A percentile compares a stretch with the other conserved stretches of the same genome.
These are phyloP conservation scores for Intellagama lesueurii DNA, from an alignment of 2,797 vertebrate genomes.

Conservation along the genomic window DNA sequence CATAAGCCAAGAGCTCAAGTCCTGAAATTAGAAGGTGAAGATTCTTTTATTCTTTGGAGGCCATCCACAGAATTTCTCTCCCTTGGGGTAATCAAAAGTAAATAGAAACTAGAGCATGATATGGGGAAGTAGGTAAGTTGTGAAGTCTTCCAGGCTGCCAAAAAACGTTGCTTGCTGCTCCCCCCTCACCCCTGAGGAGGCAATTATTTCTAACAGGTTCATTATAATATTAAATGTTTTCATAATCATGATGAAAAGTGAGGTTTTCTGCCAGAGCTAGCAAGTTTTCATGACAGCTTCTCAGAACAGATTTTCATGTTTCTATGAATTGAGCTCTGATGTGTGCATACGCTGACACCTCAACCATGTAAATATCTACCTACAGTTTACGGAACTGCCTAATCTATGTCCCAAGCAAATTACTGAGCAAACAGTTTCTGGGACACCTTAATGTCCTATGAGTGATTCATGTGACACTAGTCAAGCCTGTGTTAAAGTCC, in stretches of 20 bases:
- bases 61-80: conserved; percentile 33
- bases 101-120: neutral
- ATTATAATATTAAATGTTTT: neutral
- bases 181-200: neutral
- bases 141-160: conserved; percentile 3
- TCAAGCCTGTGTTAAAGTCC: neutral
- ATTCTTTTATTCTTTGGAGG: conserved; percentile 41
- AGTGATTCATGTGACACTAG: neutral
- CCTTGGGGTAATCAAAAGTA: conserved; percentile 37
- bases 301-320: neutral
- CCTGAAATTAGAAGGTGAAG: conserved; percentile 45
- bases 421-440: neutral
- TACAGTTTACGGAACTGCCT: neutral
- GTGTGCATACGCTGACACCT: neutral
- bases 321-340: neutral
- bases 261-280: conserved; percentile 7
- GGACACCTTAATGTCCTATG: neutral
- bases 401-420: neutral
- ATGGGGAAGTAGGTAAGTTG: conserved; percentile 17
- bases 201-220: conserved; percentile 16
- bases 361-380: neutral
- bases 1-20: conserved; percentile 59
- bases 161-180: neutral
- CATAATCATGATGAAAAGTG: conserved; percentile 1
- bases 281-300: neutral